phyloP scores from a whole-genome alignment of 2,888 invertebrate genomes.

The Caenorhabditis sulstoni region DNA sequence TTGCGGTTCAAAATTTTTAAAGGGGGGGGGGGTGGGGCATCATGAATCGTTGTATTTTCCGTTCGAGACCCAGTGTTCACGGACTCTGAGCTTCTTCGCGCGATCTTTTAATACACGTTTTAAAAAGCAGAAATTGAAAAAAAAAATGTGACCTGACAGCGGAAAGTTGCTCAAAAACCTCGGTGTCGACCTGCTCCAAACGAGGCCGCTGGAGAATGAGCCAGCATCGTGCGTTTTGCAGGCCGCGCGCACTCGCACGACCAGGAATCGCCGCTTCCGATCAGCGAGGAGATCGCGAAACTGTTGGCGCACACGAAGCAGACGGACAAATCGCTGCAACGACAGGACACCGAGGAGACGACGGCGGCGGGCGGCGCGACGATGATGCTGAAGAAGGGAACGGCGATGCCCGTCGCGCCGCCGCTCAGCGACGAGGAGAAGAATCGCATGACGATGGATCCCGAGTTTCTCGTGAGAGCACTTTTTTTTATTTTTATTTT shows the following conservation, averaged over 20 bases:
- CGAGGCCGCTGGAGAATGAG: too few relatives aligned
- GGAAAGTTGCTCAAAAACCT: too few relatives aligned
- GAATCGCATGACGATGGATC: constrained; percentile 46
- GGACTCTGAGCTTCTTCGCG: too few relatives aligned
- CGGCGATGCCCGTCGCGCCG: constrained; percentile 58
- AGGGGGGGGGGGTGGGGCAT: too few relatives aligned
- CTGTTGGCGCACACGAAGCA: constrained; percentile 87
- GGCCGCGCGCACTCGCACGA: constrained; percentile 67
- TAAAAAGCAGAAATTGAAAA: too few relatives aligned
- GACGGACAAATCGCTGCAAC: constrained; percentile 82
- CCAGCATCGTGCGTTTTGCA: too few relatives aligned
- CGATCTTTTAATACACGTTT: too few relatives aligned
- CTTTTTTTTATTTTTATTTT: neutral
- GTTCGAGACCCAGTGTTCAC: too few relatives aligned
- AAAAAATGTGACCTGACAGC: too few relatives aligned
- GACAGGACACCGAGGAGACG: constrained; percentile 55
- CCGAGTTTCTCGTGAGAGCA: constrained; percentile 42
- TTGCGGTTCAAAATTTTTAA: too few relatives aligned
- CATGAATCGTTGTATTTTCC: too few relatives aligned
- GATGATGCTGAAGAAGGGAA: constrained; percentile 23
- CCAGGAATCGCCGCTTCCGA: constrained; percentile 70
- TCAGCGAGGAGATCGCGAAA: constrained; percentile 74
- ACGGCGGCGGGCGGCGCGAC: neutral
- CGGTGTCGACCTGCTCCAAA: too few relatives aligned
- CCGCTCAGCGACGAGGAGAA: constrained; percentile 77